Base-by-base conservation (phyloP, 2,888 invertebrate genomes). In the Lasioglossum oenotherae region DNA sequence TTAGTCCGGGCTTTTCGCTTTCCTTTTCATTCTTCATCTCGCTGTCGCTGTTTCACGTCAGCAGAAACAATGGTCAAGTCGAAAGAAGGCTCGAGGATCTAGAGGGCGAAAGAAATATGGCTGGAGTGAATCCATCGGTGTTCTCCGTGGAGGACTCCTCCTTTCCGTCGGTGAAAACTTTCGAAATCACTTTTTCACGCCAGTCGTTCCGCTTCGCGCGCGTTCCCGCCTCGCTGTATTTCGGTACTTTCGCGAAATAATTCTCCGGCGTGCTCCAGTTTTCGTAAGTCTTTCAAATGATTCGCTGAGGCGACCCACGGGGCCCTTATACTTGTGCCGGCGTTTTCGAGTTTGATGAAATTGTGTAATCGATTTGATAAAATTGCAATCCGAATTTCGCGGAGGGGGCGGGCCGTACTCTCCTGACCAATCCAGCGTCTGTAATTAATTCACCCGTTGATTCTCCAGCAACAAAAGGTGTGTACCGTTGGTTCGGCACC, bases 171-270 rank as follows among this genome's bases (percentile, higher is more conserved):
- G 35, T 8, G 19, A 16, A 60, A 69, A 69, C 69, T 69, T 69
- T n/a, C 69, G 69, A 38, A 69, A 69, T 69, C 69, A 69, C 38
- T 69, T 38, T 23, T 69, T 69, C 38, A 38, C 38, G 69, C 35
- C n/a, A 38, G 10, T n/a, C 23, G 38, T 38, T 38, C 38, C 38
- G 4, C 27, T 27, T 4, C 60, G 12, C 60, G 10, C 10, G 38
- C 19, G 10, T 69, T 35, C 4, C 35, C 12, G n/a, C 69, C 69
- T 38, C 69, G 35, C 67, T 35, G 31, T 67, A 31, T 35, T 35
- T 67, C 67, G 31, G 31, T 16, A 38, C 38, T 23, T 12, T 23
- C 69, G 69, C 12, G 38, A 69, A 69, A 69, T 23, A 69, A 69
- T 38, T 69, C 35, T 23, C 10, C 16, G 23, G 23, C 69, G 69